Conservation (phyloP, 2,888 invertebrate genomes). For the Julus scandinavius region DNA sequence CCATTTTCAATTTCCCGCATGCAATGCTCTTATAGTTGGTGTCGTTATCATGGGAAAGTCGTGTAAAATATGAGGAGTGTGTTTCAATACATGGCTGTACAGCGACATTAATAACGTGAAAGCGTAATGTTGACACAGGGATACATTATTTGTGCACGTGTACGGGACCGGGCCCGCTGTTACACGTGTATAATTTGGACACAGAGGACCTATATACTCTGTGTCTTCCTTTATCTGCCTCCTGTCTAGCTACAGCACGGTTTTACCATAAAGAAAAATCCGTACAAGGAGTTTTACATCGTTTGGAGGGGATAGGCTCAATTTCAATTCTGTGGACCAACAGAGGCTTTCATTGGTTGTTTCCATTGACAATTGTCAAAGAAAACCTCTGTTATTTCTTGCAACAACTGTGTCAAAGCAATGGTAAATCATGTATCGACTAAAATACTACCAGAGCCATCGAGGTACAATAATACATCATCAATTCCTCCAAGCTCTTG, state of each 20-base stretch:
- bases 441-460: too few species aligned
- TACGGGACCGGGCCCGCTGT: slow-evolving; percentile 2
- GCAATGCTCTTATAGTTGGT: background rate
- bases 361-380: background rate
- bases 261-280: slow-evolving; percentile 20
- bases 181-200: slow-evolving; percentile 6
- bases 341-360: background rate
- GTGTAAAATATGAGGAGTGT: slow-evolving; percentile 26
- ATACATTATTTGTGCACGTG: slow-evolving; percentile 33
- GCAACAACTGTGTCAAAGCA: background rate
- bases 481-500: too few species aligned
- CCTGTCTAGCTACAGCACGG: slow-evolving; percentile 20
- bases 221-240: slow-evolving; percentile 4
- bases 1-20: slow-evolving; percentile 18
- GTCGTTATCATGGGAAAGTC: slow-evolving; percentile 33
- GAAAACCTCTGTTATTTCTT: background rate
- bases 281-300: background rate
- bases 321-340: background rate
- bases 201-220: background rate
- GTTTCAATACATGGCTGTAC: background rate
- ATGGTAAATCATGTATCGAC: too few species aligned
- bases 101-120: slow-evolving; percentile 25
- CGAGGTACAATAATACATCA: too few species aligned
- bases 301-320: background rate
- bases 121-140: slow-evolving; percentile 25